These are phyloP conservation scores for Monoplex corrugatus DNA, from an alignment of 2,888 invertebrate genomes.

Conservation along the genomic window DNA sequence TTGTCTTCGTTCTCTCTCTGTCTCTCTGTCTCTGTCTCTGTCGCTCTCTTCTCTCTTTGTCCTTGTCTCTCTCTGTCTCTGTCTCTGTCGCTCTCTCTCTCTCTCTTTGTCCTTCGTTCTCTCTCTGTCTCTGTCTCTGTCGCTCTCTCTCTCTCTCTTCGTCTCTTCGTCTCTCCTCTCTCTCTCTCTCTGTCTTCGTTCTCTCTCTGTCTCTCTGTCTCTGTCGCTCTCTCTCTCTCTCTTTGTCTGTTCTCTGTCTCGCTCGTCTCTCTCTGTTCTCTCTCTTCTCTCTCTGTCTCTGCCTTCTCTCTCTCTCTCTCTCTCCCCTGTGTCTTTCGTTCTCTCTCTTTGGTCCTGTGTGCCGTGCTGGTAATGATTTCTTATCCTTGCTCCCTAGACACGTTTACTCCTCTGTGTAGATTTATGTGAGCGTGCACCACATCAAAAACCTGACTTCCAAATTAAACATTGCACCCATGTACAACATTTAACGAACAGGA, in stretches of 20 bases:
- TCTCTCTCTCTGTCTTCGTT: not conserved
- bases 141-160: not conserved
- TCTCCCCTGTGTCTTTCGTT: not conserved
- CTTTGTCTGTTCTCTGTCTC: not conserved
- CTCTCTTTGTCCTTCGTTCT: not conserved
- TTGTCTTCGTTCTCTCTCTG: not conserved
- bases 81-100: not conserved
- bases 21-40: not conserved
- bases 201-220: not conserved
- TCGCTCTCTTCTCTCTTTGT: not conserved
- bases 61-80: not conserved
- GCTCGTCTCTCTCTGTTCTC: not conserved
- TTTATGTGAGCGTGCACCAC: too few species aligned
- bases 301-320: not conserved
- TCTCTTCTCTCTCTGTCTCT: not conserved
- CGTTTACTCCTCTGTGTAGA: too few species aligned
- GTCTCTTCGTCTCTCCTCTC: not conserved
- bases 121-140: not conserved
- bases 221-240: not conserved
- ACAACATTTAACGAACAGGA: too few species aligned
- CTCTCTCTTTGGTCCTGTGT: not conserved
- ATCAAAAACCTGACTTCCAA: too few species aligned
- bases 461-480: too few species aligned
- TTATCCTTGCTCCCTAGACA: too few species aligned
- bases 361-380: not conserved